Evolutionary conservation across 2,888 invertebrate species (phyloP).

Genomic region (Cacoxenus indagator): DNA sequence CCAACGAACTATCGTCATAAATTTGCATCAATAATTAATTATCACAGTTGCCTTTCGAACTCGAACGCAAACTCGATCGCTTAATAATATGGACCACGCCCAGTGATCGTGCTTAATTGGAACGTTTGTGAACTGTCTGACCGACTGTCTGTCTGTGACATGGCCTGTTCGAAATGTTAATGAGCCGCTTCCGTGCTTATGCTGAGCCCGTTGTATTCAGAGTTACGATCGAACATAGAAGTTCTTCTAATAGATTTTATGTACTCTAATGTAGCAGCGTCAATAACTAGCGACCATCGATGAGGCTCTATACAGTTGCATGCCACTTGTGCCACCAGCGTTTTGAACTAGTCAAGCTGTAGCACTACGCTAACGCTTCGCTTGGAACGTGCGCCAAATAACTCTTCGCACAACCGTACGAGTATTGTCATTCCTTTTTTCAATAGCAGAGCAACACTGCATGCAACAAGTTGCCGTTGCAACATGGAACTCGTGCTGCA

Average conservation of each 20-base stretch:
- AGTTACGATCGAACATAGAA: too few relatives aligned
- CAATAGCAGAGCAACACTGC: background rate
- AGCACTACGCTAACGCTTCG: background rate
- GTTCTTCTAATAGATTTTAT: too few relatives aligned
- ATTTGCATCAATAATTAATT: constrained; percentile 56
- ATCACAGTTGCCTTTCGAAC: constrained; percentile 27
- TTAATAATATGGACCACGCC: background rate
- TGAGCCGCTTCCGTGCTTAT: constrained; percentile 57
- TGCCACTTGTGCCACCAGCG: background rate
- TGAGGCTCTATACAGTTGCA: too few relatives aligned
- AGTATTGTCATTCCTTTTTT: background rate
- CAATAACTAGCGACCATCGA: too few relatives aligned
- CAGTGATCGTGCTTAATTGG: constrained; percentile 53
- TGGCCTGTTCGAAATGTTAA: constrained; percentile 53
- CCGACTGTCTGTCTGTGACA: background rate
- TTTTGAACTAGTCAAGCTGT: background rate
- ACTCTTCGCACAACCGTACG: background rate
- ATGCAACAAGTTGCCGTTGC: constrained; percentile 18
- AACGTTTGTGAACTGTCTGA: constrained; percentile 42
- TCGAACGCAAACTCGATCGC: background rate
- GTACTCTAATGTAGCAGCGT: too few relatives aligned
- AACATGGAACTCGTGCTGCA: constrained; percentile 54
- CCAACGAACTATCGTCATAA: constrained; percentile 30
- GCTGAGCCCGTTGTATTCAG: too few relatives aligned
- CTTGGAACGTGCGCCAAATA: background rate